Conservation (phyloP, 2,888 invertebrate species). For the Salpingus planirostris region DNA sequence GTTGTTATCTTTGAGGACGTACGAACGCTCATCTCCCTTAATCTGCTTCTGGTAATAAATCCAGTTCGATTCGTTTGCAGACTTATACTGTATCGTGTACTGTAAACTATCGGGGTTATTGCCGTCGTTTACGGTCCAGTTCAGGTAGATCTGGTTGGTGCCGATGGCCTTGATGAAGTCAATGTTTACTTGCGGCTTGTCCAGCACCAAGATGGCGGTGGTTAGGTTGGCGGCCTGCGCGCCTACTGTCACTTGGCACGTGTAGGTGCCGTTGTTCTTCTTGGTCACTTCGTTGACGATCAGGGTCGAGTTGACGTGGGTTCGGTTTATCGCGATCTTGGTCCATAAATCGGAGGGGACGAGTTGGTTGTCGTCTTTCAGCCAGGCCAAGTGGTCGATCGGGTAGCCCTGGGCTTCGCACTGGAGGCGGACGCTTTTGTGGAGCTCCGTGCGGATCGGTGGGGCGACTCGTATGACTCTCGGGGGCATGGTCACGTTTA, state of each 20-base stretch:
- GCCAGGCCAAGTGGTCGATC: constrained; percentile 48
- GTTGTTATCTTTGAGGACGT: constrained; percentile 50
- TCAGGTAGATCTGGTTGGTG: constrained; percentile 63
- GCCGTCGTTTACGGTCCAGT: constrained; percentile 73
- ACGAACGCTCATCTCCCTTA: constrained; percentile 55
- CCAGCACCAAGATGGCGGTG: constrained; percentile 47
- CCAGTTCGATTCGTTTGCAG: constrained; percentile 46
- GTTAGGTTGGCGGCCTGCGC: constrained; percentile 25
- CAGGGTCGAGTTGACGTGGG: constrained; percentile 51
- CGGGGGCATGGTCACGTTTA: constrained; percentile 44
- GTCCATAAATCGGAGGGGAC: constrained; percentile 32
- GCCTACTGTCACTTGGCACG: constrained; percentile 42
- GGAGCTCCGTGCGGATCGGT: constrained; percentile 44
- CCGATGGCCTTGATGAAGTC: constrained; percentile 69
- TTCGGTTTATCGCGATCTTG: constrained; percentile 44
- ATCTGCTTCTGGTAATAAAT: constrained; percentile 52
- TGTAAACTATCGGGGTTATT: constrained; percentile 59
- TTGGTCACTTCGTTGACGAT: constrained; percentile 50
- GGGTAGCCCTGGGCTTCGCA: constrained; percentile 55
- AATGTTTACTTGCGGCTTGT: constrained; percentile 61
- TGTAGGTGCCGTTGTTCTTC: constrained; percentile 67
- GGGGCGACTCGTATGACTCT: constrained; percentile 43
- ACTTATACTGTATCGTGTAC: constrained; percentile 47
- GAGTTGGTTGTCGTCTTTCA: constrained; percentile 48
- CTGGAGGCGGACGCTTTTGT: constrained; percentile 44